These are phyloP conservation scores for Ceyx margarethae DNA, from an alignment of 2,113 vertebrate genomes.

Conservation along the genomic window DNA sequence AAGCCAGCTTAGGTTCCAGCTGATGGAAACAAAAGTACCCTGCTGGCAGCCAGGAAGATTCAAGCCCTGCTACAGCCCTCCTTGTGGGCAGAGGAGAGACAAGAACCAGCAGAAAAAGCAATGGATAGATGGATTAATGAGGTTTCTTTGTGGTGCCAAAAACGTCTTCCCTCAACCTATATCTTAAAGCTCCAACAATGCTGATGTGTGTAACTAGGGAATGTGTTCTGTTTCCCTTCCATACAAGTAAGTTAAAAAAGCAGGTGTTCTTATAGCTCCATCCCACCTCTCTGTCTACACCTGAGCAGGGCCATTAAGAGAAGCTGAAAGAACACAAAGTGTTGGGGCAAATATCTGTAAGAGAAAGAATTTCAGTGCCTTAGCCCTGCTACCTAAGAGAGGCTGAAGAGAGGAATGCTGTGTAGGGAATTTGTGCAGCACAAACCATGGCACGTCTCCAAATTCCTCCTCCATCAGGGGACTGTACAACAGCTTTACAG, in stretches of 20 bases:
- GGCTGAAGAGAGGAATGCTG: background rate
- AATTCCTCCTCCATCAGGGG: background rate
- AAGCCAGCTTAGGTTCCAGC: constrained; percentile 50
- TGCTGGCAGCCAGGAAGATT: constrained; percentile 56
- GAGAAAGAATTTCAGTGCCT: background rate
- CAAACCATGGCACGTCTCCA: background rate
- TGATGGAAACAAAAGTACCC: constrained; percentile 68
- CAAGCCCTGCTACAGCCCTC: background rate
- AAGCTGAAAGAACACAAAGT: background rate
- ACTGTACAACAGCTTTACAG: background rate
- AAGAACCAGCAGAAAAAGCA: constrained; percentile 20
- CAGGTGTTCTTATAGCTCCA: background rate
- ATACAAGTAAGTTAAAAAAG: background rate
- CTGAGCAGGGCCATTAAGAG: background rate
- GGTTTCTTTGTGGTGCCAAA: constrained; percentile 9
- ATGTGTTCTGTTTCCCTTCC: background rate
- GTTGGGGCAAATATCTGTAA: background rate
- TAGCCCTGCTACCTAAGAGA: background rate
- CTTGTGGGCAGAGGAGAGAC: background rate
- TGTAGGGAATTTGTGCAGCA: background rate
- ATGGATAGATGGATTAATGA: background rate
- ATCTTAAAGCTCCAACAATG: constrained; percentile 21
- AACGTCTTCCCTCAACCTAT: background rate
- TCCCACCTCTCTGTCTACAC: background rate
- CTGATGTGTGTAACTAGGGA: background rate